Evolutionary conservation across 1,140 invertebrate species (phyloP).

Genomic region (Zaprionus nigranus): DNA sequence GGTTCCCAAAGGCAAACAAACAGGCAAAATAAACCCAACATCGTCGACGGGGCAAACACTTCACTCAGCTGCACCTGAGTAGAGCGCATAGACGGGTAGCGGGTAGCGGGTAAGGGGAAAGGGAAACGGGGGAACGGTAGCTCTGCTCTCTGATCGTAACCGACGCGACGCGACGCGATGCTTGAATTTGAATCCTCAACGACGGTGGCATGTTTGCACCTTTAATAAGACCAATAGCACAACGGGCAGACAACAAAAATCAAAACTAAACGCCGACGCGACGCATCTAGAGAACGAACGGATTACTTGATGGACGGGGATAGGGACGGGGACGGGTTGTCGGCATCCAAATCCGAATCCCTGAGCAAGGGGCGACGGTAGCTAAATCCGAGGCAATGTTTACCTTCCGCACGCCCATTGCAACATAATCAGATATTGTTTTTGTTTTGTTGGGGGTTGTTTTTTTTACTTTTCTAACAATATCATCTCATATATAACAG

Average conservation of each 20-base stretch:
- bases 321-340: conserved; percentile 29
- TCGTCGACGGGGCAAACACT: conserved; percentile 60
- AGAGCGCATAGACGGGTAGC: neutral
- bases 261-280: conserved; percentile 60
- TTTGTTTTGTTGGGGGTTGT: conserved; percentile 1
- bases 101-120: neutral
- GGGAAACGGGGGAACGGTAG: neutral
- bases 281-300: conserved; percentile 26
- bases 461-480: conserved; percentile 30
- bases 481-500: conserved; percentile 46
- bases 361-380: conserved; percentile 11
- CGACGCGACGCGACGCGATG: conserved; percentile 46
- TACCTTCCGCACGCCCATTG: conserved; percentile 39
- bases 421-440: conserved; percentile 42
- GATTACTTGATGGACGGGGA: conserved; percentile 5
- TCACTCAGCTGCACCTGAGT: conserved; percentile 57
- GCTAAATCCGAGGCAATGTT: conserved; percentile 30
- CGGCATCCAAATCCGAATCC: neutral
- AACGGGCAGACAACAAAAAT: conserved; percentile 28
- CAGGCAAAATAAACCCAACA: conserved; percentile 67
- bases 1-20: conserved; percentile 65
- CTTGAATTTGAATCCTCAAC: conserved; percentile 57
- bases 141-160: conserved; percentile 67
- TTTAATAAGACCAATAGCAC: conserved; percentile 79
- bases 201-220: conserved; percentile 82